Base-by-base conservation (phyloP, 2,888 invertebrate species). In the Oegoconia quadripuncta region DNA sequence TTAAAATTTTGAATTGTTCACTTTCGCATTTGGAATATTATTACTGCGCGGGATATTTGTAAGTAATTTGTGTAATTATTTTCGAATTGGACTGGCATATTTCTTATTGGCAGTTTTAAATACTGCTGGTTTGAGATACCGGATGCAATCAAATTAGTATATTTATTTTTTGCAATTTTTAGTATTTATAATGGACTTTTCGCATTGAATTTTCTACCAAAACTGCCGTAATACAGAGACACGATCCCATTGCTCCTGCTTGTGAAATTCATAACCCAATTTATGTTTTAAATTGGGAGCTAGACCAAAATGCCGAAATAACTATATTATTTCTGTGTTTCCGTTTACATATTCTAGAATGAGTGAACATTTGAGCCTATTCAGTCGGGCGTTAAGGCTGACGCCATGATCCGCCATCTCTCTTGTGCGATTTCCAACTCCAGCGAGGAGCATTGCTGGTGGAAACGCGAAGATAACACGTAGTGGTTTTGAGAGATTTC, bases 1-100 rank as follows among this genome's bases (percentile, higher is more conserved):
- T 46, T 41, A 27, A 52, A 48, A 42, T 46, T 51, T n/a, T n/a
- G 47, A 39, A 59, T 48, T 46, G 49, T 52, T 41, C 25, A 48
- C 18, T 44, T 50, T 56, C 56, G 55, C 42, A 20, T 16, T 23
- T 25, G 17, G 26, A 17, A 12, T 38, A 36, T 36, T 39, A 28
- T 14, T 37, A 36, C 37, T 41, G 42, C 47, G 31, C 36, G 28
- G n/a, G 42, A 40, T 46, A 45, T 42, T 37, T 28, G 26, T 17
- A 11, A 3, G 4, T 14, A 11, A 36, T 33, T 16, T 30, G 18
- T 26, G 18, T 9, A 37, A 25, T 15, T 31, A 38, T 42, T n/a
- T n/a, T n/a, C n/a, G n/a, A n/a, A n/a, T n/a, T n/a, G n/a, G 20
- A 34, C 34, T 38, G 9, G 15, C 1, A 28, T 20, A 16, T 23